A percentile compares a stretch with the other conserved stretches of the same genome.
Conservation (phyloP, 2,113 vertebrate genomes). For the Myiozetetes cayanensis region DNA sequence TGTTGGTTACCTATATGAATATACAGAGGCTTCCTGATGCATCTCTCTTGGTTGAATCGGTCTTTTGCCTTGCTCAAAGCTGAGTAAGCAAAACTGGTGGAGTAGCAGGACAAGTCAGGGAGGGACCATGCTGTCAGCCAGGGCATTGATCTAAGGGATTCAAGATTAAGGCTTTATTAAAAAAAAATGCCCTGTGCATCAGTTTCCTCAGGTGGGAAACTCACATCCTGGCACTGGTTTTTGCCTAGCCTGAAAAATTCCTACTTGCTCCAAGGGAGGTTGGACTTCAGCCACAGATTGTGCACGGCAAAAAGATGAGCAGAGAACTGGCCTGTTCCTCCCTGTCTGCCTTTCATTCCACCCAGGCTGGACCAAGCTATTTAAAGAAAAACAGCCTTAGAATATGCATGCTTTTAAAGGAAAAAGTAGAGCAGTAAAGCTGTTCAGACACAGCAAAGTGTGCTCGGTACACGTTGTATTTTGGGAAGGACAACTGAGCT, state of each 20-base stretch:
- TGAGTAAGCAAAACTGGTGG: neutral
- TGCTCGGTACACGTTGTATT: neutral
- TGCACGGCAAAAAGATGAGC: neutral
- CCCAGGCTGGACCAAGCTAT: neutral
- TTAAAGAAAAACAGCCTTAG: neutral
- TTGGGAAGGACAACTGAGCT: neutral
- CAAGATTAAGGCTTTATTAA: neutral
- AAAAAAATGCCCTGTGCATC: neutral
- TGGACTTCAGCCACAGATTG: neutral
- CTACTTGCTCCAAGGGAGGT: fast-evolving
- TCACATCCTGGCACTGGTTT: neutral
- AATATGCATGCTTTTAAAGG: neutral
- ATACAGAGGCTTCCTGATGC: neutral
- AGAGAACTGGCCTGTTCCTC: neutral
- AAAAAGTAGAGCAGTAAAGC: neutral
- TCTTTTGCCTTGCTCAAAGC: neutral
- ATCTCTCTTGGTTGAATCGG: neutral
- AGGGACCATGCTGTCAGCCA: neutral
- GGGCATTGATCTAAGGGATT: neutral
- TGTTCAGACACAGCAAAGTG: neutral
- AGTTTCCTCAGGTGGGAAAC: neutral
- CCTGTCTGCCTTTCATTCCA: neutral
- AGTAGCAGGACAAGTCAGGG: neutral
- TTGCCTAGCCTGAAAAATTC: neutral
- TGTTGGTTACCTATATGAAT: neutral